phyloP scores from a whole-genome alignment of 2,113 vertebrate species.

The Brachirus orientalis region DNA sequence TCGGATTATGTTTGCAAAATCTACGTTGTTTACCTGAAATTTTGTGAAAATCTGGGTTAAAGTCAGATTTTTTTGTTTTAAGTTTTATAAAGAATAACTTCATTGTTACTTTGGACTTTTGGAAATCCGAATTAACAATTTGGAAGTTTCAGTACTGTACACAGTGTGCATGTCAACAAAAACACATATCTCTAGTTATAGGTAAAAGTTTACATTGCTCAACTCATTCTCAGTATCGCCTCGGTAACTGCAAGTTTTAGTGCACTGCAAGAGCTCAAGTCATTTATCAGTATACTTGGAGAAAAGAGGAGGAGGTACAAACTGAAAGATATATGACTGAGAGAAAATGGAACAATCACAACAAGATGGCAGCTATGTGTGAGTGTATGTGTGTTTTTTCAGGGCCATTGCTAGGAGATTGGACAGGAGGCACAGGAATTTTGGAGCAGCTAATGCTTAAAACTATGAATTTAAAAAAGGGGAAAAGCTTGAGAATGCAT shows the following conservation, averaged over 20 bases:
- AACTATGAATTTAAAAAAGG: conserved; percentile 41
- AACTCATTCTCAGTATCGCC: conserved; percentile 34
- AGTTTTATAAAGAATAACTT: conserved; percentile 6
- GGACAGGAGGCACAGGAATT: conserved; percentile 62
- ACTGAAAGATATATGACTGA: conserved; percentile 57
- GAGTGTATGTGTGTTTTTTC: conserved; percentile 37
- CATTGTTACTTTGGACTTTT: not conserved
- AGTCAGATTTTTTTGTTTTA: too few species aligned
- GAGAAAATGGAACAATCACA: conserved; percentile 58
- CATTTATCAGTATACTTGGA: conserved; percentile 49
- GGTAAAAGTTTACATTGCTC: conserved; percentile 33
- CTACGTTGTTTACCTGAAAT: conserved; percentile 95
- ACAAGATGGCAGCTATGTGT: conserved; percentile 61
- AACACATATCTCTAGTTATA: conserved; percentile 18
- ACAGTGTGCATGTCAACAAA: not conserved
- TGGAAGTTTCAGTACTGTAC: not conserved
- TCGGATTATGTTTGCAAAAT: conserved; percentile 98
- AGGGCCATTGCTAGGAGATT: conserved; percentile 68
- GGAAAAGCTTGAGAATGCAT: conserved; percentile 34
- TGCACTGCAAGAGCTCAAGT: conserved; percentile 46
- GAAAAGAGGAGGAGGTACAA: conserved; percentile 53
- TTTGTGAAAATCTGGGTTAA: conserved; percentile 20
- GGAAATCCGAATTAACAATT: not conserved
- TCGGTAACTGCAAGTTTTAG: conserved; percentile 53
- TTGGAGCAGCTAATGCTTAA: conserved; percentile 51